These are phyloP conservation scores for Xenopus laevis DNA, from an alignment of 2,113 vertebrate species.

Conservation along the genomic window DNA sequence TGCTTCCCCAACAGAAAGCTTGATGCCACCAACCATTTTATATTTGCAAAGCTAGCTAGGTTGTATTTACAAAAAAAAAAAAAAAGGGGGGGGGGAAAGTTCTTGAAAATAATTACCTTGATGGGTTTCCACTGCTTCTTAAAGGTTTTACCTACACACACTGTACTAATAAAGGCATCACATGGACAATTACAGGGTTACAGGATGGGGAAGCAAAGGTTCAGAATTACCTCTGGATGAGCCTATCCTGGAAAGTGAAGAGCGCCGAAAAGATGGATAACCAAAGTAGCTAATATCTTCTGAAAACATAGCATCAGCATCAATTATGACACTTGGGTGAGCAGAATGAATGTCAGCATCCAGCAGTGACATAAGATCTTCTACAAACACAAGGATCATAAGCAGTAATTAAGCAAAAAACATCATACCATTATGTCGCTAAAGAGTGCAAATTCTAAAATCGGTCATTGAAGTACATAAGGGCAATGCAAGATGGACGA, in stretches of 20 bases:
- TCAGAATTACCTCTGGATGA: constrained; percentile 95
- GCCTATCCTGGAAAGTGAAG: constrained; percentile 95
- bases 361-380: constrained; percentile 98
- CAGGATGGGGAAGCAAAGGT: constrained; percentile 62
- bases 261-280: constrained; percentile 97
- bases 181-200: neutral
- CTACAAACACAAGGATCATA: constrained; percentile 73
- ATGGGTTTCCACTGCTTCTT: neutral
- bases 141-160: neutral
- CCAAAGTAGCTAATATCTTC: constrained; percentile 99
- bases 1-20: no score
- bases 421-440: neutral
- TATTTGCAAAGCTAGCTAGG: no score
- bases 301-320: constrained; percentile 99
- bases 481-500: no score
- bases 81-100: neutral
- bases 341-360: constrained; percentile 99
- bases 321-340: constrained; percentile 98
- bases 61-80: no score
- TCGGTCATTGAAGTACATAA: no score
- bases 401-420: constrained; percentile 54
- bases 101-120: neutral
- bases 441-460: neutral
- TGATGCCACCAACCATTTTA: no score
- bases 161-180: neutral